These are phyloP conservation scores for Neotoma lepida DNA, from an alignment of 2,113 vertebrate species.

Conservation along the genomic window DNA sequence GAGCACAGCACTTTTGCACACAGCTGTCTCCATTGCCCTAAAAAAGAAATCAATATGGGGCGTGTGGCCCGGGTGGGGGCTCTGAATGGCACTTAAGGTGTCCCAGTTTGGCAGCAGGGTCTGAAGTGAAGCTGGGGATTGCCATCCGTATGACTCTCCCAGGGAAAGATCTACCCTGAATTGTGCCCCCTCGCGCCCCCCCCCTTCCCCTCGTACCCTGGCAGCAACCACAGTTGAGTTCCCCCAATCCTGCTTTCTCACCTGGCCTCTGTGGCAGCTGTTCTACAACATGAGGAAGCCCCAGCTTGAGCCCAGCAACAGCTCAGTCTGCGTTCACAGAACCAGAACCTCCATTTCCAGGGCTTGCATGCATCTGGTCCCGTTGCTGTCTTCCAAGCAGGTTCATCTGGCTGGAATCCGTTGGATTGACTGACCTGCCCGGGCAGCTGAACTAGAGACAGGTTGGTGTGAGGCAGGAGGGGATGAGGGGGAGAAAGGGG, in stretches of 20 bases:
- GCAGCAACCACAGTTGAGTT: not conserved
- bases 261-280: not conserved
- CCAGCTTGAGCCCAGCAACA: not conserved
- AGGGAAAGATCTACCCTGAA: not conserved
- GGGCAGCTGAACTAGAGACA: not conserved
- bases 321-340: not conserved
- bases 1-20: not conserved
- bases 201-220: too few relatives aligned
- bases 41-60: not conserved
- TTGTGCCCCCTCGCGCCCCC: too few relatives aligned
- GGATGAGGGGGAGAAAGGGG: not conserved
- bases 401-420: not conserved
- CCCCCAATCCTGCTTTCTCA: not conserved
- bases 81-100: not conserved
- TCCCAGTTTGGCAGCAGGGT: too few relatives aligned
- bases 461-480: not conserved
- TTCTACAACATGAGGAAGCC: not conserved
- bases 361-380: too few relatives aligned
- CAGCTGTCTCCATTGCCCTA: not conserved
- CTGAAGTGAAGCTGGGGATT: not conserved
- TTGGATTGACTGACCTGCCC: too few relatives aligned
- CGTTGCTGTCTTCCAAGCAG: fast-evolving
- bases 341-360: not conserved
- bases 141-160: not conserved
- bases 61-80: not conserved